Evolutionary conservation across 1,140 invertebrate genomes (phyloP).

Genomic region (Zaprionus capensis): DNA sequence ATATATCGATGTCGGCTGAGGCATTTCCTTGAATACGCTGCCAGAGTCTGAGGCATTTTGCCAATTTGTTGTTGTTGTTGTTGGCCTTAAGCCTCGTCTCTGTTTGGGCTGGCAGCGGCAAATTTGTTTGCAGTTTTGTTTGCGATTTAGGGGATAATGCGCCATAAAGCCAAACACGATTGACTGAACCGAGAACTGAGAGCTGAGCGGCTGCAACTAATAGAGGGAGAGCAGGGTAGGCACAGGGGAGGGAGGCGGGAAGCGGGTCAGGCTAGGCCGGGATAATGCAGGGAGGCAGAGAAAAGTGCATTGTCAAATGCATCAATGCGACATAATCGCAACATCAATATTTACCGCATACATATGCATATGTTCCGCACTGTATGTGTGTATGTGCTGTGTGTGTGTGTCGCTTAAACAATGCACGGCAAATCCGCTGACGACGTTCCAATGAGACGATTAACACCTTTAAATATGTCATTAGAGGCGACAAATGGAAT

Average conservation of each 20-base stretch:
- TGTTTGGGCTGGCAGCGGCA: constrained; percentile 51
- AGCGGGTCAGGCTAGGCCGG: constrained; percentile 28
- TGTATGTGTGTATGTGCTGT: neutral
- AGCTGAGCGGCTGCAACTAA: constrained; percentile 59
- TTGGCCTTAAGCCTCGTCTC: constrained; percentile 33
- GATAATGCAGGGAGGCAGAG: constrained; percentile 54
- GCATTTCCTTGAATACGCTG: constrained; percentile 9
- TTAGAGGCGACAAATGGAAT: constrained; percentile 79
- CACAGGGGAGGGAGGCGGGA: constrained; percentile 2
- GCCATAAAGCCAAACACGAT: constrained; percentile 80
- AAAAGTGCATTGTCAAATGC: constrained; percentile 71
- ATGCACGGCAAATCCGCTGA: constrained; percentile 64
- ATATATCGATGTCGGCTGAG: constrained; percentile 35
- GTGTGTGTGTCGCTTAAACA: constrained; percentile 45
- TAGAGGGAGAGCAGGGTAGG: constrained; percentile 20
- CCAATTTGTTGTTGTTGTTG: constrained; percentile 29
- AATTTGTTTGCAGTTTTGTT: constrained; percentile 82
- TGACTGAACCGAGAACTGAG: constrained; percentile 70
- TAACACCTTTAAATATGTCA: constrained; percentile 81
- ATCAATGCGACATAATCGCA: constrained; percentile 75
- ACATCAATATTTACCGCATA: constrained; percentile 75
- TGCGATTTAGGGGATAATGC: constrained; percentile 81
- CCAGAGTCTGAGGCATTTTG: constrained; percentile 21
- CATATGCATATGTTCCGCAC: neutral
- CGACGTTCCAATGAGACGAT: constrained; percentile 76